Percentiles rank a stretch among this genome's conserved stretches.
phyloP scores from a whole-genome alignment of 2,888 invertebrate genomes.

The Iselma pallidipennis region DNA sequence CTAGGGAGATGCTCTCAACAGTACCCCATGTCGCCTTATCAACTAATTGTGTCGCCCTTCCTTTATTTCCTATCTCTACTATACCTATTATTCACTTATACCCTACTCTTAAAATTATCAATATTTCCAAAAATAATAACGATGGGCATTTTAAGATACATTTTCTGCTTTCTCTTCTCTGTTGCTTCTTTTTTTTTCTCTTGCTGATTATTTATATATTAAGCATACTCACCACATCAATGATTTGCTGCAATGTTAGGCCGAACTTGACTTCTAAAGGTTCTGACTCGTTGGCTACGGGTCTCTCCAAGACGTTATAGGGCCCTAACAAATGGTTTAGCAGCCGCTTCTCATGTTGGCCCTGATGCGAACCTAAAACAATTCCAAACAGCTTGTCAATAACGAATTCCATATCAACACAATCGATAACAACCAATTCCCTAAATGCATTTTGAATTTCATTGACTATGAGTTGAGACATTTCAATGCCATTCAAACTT shows the following conservation, averaged over 20 bases:
- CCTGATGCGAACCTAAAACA: slow-evolving; percentile 82
- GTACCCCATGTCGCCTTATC: slow-evolving; percentile 24
- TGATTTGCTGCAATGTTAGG: slow-evolving; percentile 89
- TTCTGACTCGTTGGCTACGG: slow-evolving; percentile 90
- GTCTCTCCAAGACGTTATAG: slow-evolving; percentile 88
- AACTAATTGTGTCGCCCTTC: slow-evolving; percentile 28
- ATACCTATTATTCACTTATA: slow-evolving; percentile 16
- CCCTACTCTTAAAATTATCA: slow-evolving; percentile 16
- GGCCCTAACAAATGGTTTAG: slow-evolving; percentile 79
- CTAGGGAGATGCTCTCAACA: slow-evolving; percentile 19
- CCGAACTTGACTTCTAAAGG: slow-evolving; percentile 90
- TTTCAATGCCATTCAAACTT: neutral
- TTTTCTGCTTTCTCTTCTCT: neutral
- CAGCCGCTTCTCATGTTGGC: slow-evolving; percentile 86
- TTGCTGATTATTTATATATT: neutral
- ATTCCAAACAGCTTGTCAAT: slow-evolving; percentile 14
- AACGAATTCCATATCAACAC: neutral
- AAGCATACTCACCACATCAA: slow-evolving; percentile 83
- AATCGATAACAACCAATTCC: neutral
- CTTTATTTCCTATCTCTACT: slow-evolving; percentile 25
- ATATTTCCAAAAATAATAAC: slow-evolving; percentile 11
- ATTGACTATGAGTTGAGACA: neutral
- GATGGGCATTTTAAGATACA: too few species aligned
- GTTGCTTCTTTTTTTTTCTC: neutral
- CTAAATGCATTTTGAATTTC: neutral